Evolutionary conservation across 2,888 invertebrate species (phyloP).

Genomic region (Drosophila neutralis): DNA sequence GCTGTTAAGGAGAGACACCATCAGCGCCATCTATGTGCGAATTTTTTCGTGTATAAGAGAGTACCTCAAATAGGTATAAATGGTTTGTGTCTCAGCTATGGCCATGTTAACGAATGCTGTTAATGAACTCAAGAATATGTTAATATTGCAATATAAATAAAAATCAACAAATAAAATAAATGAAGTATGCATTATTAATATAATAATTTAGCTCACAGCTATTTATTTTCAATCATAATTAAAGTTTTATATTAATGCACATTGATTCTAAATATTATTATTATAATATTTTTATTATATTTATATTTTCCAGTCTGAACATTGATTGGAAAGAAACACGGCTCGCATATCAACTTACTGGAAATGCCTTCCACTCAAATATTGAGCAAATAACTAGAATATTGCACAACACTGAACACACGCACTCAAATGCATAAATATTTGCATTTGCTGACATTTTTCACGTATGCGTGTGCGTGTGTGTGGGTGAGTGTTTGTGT

Average conservation of each 20-base stretch:
- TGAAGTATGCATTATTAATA: too few relatives aligned
- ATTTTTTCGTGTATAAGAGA: slow-evolving; percentile 18
- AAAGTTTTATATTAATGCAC: not conserved
- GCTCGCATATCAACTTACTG: not conserved
- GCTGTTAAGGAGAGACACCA: not conserved
- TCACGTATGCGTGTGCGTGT: not conserved
- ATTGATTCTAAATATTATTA: not conserved
- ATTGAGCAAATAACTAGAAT: slow-evolving; percentile 25
- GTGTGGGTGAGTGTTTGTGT: not conserved
- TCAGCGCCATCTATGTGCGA: slow-evolving; percentile 36
- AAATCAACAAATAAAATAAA: not conserved
- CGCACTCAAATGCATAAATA: slow-evolving; percentile 1
- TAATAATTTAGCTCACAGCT: too few relatives aligned
- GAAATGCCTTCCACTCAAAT: not conserved
- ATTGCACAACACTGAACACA: slow-evolving; percentile 12
- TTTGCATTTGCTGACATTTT: slow-evolving; percentile 1
- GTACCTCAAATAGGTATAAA: slow-evolving; percentile 12
- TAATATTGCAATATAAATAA: not conserved
- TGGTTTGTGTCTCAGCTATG: slow-evolving; percentile 11
- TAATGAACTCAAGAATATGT: not conserved
- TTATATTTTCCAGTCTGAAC: not conserved
- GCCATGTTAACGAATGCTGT: not conserved
- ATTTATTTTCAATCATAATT: too few relatives aligned
- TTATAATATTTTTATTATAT: not conserved
- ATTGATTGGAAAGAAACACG: not conserved